These are phyloP conservation scores for Carlito syrichta DNA, from an alignment of 2,113 vertebrate genomes.

Conservation along the genomic window DNA sequence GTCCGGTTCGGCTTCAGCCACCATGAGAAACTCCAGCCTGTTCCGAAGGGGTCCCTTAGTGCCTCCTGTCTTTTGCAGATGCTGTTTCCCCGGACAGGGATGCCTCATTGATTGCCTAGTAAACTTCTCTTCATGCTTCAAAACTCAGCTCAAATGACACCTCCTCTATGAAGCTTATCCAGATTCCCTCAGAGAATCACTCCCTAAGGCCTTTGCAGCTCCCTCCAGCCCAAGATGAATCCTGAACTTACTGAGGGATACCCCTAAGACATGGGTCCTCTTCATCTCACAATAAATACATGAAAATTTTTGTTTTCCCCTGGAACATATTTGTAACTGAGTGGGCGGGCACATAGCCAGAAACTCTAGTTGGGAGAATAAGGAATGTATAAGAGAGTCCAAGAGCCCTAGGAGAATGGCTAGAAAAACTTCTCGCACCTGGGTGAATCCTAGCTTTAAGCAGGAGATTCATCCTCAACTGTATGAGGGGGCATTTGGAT, in stretches of 20 bases:
- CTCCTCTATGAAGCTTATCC: background rate
- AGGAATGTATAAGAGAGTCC: background rate
- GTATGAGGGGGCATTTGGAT: accelerated
- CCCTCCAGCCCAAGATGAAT: background rate
- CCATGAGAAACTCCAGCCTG: no score
- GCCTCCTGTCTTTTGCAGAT: background rate
- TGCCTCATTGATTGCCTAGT: background rate
- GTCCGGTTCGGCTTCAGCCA: background rate
- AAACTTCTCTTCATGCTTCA: background rate
- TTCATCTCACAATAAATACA: background rate
- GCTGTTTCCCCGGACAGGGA: background rate
- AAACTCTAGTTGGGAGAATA: background rate
- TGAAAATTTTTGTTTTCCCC: background rate
- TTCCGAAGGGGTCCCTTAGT: background rate
- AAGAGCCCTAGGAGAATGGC: background rate
- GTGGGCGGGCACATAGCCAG: background rate
- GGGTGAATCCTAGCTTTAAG: background rate
- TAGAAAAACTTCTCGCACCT: background rate
- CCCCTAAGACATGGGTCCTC: background rate
- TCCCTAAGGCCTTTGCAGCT: background rate
- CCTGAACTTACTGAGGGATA: background rate
- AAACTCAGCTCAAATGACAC: background rate
- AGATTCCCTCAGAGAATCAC: background rate
- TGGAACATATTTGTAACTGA: background rate
- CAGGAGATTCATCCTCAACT: background rate